Evolutionary conservation across 2,113 vertebrate genomes (phyloP).

Genomic region (Sylvilagus bachmani): DNA sequence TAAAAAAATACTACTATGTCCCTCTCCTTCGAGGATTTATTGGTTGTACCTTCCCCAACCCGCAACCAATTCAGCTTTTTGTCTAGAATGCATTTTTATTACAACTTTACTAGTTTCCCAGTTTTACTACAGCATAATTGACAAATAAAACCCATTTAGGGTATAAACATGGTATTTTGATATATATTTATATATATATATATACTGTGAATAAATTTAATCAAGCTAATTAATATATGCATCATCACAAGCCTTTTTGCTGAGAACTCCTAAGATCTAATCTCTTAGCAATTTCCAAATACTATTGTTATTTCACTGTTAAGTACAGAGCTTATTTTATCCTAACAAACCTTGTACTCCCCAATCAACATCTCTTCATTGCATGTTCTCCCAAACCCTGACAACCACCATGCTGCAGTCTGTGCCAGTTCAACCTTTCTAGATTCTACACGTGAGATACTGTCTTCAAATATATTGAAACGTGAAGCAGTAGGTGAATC

Average conservation of each 20-base stretch:
- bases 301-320: neutral
- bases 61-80: neutral
- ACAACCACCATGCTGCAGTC: neutral
- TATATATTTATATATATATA: neutral
- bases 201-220: neutral
- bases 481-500: neutral
- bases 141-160: neutral
- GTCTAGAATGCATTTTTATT: neutral
- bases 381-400: neutral
- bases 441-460: neutral
- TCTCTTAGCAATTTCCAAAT: neutral
- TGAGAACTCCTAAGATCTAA: neutral
- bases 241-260: neutral
- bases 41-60: neutral
- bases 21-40: neutral
- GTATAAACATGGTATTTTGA: neutral
- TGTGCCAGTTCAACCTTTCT: neutral
- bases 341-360: neutral
- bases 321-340: neutral
- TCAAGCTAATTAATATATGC: neutral
- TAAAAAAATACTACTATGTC: neutral
- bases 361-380: neutral
- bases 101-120: neutral
- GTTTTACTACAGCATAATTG: neutral
- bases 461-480: neutral